Evolutionary conservation across 1,140 invertebrate genomes (phyloP).

Genomic region (Trialeurodes vaporariorum): DNA sequence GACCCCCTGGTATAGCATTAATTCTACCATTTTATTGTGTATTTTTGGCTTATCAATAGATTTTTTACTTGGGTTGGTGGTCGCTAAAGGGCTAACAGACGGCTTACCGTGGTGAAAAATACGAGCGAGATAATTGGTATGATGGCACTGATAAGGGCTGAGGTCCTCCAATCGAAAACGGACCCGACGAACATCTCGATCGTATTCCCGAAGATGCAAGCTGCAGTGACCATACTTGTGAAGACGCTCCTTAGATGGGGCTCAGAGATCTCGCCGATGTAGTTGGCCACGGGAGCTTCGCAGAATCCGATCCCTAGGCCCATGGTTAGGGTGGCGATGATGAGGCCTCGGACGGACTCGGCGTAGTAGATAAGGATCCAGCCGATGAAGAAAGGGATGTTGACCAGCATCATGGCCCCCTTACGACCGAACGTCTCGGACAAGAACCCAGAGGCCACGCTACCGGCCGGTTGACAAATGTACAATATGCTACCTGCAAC

Average conservation of each 20-base stretch:
- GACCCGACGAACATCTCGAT: constrained; percentile 9
- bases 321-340: not conserved
- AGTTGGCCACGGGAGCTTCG: constrained; percentile 40
- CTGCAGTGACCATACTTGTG: constrained; percentile 17
- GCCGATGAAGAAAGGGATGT: constrained; percentile 24
- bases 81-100: not conserved
- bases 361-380: constrained; percentile 24
- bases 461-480: constrained; percentile 24
- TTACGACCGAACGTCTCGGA: constrained; percentile 25
- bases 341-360: constrained; percentile 9
- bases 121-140: constrained; percentile 11
- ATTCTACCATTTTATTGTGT: not conserved
- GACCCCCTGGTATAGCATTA: not conserved
- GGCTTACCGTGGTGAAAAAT: constrained; percentile 4
- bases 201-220: constrained; percentile 17
- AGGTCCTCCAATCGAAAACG: constrained; percentile 15
- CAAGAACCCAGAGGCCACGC: constrained; percentile 25
- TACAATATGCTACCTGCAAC: constrained; percentile 21
- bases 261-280: constrained; percentile 42
- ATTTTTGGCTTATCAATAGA: not conserved
- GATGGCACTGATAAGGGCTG: constrained; percentile 6
- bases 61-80: not conserved
- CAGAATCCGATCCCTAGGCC: constrained; percentile 38
- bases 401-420: constrained; percentile 26
- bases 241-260: constrained; percentile 21